Conservation (phyloP, 2,113 vertebrate species). For the Sebastes schlegelii region DNA sequence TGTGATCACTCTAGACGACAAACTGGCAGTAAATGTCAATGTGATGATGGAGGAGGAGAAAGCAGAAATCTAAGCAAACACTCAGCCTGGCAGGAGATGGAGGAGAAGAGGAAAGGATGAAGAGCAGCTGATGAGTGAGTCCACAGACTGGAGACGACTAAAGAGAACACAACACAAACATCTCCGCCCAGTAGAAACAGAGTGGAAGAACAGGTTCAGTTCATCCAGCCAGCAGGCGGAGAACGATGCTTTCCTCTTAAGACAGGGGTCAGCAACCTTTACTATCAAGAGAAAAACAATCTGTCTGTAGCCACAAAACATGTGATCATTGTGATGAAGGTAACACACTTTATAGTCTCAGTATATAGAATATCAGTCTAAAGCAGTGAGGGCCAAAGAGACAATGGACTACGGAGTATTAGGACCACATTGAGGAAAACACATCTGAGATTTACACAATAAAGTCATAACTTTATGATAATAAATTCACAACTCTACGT, state of each 20-base stretch:
- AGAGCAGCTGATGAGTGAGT: constrained; percentile 26
- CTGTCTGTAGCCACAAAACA: too few species aligned
- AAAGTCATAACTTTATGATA: too few species aligned
- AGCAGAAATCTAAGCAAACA: constrained; percentile 8
- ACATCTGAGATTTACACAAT: too few species aligned
- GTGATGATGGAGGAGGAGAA: neutral
- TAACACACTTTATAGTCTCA: too few species aligned
- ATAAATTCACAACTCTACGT: too few species aligned
- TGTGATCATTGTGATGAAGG: too few species aligned
- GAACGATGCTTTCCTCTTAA: neutral
- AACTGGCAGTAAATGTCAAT: neutral
- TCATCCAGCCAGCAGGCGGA: neutral
- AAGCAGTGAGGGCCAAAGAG: too few species aligned
- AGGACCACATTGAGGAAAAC: too few species aligned
- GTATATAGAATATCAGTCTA: too few species aligned
- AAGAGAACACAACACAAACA: constrained; percentile 48
- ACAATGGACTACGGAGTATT: too few species aligned
- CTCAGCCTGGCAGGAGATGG: constrained; percentile 53
- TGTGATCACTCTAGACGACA: neutral
- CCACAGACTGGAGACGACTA: constrained; percentile 12
- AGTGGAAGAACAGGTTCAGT: constrained; percentile 76
- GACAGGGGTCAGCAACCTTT: too few species aligned
- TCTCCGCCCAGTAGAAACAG: neutral
- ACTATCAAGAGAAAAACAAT: too few species aligned
- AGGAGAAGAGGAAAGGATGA: constrained; percentile 20